A percentile compares a stretch with the other conserved stretches of the same genome.
phyloP scores from a whole-genome alignment of 2,113 vertebrate genomes.

The Psilopogon haemacephalus region DNA sequence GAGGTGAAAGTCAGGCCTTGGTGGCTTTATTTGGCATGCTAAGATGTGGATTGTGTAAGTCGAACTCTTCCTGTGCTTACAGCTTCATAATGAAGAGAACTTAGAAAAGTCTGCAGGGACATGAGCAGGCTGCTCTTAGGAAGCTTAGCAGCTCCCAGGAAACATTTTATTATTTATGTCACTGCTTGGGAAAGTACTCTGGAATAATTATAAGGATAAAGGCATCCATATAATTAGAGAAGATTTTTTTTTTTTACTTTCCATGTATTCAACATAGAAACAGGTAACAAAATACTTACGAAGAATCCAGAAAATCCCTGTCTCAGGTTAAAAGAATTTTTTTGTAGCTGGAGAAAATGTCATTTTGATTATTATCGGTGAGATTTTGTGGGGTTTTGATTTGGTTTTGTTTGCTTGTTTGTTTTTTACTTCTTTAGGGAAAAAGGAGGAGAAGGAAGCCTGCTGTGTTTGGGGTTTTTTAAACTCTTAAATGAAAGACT shows the following conservation, averaged over 20 bases:
- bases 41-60: not conserved
- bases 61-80: not conserved
- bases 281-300: not conserved
- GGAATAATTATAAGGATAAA: not conserved
- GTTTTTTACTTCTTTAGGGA: not conserved
- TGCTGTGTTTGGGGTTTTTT: not conserved
- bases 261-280: not conserved
- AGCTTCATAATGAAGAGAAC: not conserved
- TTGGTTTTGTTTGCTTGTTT: too few relatives aligned
- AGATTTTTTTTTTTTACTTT: not conserved
- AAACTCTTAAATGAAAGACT: not conserved
- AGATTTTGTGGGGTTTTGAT: not conserved
- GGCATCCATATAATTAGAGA: not conserved
- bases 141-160: not conserved
- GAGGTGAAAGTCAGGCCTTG: not conserved
- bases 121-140: not conserved
- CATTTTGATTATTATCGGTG: not conserved
- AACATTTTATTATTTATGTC: not conserved
- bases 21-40: not conserved
- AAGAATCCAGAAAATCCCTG: not conserved
- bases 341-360: not conserved
- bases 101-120: not conserved
- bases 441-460: not conserved
- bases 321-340: not conserved
- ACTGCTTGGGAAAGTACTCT: not conserved